Base-by-base conservation (phyloP, 2,888 invertebrate genomes). In the Dolomedes plantarius region DNA sequence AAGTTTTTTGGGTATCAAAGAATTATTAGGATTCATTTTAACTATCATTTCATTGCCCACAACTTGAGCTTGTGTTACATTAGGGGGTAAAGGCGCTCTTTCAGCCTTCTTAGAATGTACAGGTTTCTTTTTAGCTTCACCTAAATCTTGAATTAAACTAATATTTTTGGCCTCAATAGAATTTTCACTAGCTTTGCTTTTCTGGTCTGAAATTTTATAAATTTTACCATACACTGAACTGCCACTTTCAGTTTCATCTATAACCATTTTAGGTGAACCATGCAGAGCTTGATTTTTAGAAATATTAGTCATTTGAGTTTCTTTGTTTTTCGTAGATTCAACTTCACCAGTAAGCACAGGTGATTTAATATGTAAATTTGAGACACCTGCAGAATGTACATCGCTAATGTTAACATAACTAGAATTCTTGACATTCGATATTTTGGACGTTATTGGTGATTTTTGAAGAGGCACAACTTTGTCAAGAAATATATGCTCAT, bases 211-310 rank as follows among this genome's bases (percentile, higher is more conserved):
- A 27, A 64, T 64, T 75, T 76, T 74, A 23, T 11, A 62, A 7
- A 82, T 69, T 68, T 76, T 75, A n/a, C 82, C 82, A 41, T 82
- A 82, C 64, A 32, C 64, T 36, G 82, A 75, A 62, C 68, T n/a
- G n/a, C n/a, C 23, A 19, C 56, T 56, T 23, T 56, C 23, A 36
- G 46, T 16, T 46, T 46, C 46, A 56, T 16, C 56, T 23, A 23
- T 5, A 23, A 3, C 5, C 3, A 6, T 23, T 23, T 19, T 3
- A 56, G 1, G 3, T 23, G 19, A 5, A 11, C 2, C 1, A 16
- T 13, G 41, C 46, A 6, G 11, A 46, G 41, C 16, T n/a, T n/a
- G n/a, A n/a, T n/a, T n/a, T n/a, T n/a, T n/a, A n/a, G n/a, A n/a
- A n/a, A n/a, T n/a, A n/a, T n/a, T n/a, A n/a, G n/a, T n/a, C n/a